Evolutionary conservation across 2,113 vertebrate genomes (phyloP).

Genomic region (Lasiurus cinereus): DNA sequence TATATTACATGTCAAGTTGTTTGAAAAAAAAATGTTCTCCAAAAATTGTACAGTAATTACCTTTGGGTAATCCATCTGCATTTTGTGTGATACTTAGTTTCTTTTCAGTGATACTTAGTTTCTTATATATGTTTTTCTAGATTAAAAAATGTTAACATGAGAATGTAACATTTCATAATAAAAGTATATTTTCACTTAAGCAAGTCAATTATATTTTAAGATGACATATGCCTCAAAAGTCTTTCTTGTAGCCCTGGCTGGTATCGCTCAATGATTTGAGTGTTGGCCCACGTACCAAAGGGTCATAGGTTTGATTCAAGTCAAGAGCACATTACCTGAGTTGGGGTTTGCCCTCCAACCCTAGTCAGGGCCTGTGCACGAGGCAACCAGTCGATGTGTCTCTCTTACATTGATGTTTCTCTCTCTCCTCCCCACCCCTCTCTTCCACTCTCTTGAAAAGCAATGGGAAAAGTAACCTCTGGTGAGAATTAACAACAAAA

Average conservation of each 20-base stretch:
- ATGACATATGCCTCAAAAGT: not conserved
- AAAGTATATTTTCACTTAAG: constrained; percentile 30
- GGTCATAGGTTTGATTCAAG: too few species aligned
- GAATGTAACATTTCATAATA: constrained; percentile 23
- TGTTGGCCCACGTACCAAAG: too few species aligned
- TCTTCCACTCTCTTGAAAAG: too few species aligned
- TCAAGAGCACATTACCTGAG: too few species aligned
- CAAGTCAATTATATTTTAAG: constrained; percentile 27
- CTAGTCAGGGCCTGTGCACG: too few species aligned
- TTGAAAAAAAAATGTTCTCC: not conserved
- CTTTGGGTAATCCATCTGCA: not conserved
- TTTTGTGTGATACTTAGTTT: not conserved
- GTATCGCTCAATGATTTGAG: too few species aligned
- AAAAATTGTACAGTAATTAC: constrained; percentile 14
- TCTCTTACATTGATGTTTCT: too few species aligned
- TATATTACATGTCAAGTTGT: not conserved
- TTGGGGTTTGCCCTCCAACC: too few species aligned
- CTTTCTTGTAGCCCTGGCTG: not conserved
- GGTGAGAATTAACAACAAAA: too few species aligned
- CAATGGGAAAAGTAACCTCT: too few species aligned
- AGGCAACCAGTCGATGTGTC: too few species aligned
- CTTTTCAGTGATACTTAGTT: not conserved
- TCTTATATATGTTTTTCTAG: constrained; percentile 22
- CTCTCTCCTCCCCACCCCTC: too few species aligned
- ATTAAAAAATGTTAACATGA: not conserved